Evolutionary conservation across 2,797 vertebrate genomes (phyloP).

Genomic region (Ctenosaura bakeri): DNA sequence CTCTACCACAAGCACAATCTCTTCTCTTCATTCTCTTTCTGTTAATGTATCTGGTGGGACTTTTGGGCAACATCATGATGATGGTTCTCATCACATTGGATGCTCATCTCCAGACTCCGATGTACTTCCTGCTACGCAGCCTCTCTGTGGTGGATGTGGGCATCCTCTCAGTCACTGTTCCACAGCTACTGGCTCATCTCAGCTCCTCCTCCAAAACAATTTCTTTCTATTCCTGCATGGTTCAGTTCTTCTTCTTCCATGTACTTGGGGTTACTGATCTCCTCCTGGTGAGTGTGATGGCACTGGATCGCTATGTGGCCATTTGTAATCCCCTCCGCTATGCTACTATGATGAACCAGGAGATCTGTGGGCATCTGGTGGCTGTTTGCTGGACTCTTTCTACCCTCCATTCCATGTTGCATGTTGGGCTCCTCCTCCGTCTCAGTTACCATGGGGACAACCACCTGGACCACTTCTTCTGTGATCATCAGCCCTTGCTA

Average conservation of each 20-base stretch:
- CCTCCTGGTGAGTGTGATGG: slow-evolving; percentile 62
- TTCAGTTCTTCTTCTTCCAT: slow-evolving; percentile 70
- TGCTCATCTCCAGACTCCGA: slow-evolving; percentile 57
- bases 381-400: slow-evolving; percentile 47
- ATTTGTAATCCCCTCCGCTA: slow-evolving; percentile 67
- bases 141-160: slow-evolving; percentile 61
- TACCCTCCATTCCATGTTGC: slow-evolving; percentile 51
- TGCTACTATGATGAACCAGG: slow-evolving; percentile 56
- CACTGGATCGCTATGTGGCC: slow-evolving; percentile 64
- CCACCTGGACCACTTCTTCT: slow-evolving; percentile 66
- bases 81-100: slow-evolving; percentile 57
- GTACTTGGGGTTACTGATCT: slow-evolving; percentile 64
- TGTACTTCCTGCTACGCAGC: slow-evolving; percentile 65
- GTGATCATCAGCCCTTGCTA: slow-evolving; percentile 68
- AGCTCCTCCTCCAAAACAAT: slow-evolving; percentile 48
- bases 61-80: slow-evolving; percentile 59
- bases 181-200: slow-evolving; percentile 58
- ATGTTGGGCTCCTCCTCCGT: slow-evolving; percentile 51
- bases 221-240: slow-evolving; percentile 55
- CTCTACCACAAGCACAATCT: slow-evolving; percentile 30
- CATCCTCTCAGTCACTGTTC: slow-evolving; percentile 59
- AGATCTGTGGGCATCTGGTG: slow-evolving; percentile 47
- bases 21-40: slow-evolving; percentile 59
- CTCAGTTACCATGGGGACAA: slow-evolving; percentile 45
- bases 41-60: slow-evolving; percentile 50